These are phyloP conservation scores for Stenurella melanura DNA, from an alignment of 2,888 invertebrate genomes.

Conservation along the genomic window DNA sequence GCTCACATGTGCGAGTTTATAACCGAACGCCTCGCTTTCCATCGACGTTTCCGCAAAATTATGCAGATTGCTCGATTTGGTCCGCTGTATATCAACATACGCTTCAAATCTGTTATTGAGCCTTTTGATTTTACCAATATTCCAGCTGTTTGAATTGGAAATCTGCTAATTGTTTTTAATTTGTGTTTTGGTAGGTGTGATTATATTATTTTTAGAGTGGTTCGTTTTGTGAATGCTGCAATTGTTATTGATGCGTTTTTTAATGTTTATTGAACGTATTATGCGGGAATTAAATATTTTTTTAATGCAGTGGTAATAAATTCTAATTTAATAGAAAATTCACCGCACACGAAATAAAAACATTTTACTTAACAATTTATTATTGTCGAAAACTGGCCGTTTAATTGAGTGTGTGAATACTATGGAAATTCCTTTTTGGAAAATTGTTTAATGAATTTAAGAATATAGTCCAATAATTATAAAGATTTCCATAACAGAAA, in stretches of 20 bases:
- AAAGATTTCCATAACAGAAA: no score
- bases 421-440: no score
- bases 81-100: slow-evolving; percentile 63
- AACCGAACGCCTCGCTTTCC: slow-evolving; percentile 58
- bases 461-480: no score
- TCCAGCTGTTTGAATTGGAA: slow-evolving; percentile 57
- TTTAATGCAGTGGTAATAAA: no score
- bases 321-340: no score
- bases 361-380: no score
- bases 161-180: slow-evolving; percentile 55
- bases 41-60: slow-evolving; percentile 38
- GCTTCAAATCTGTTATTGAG: slow-evolving; percentile 69
- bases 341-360: no score
- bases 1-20: slow-evolving; percentile 66
- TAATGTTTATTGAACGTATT: no score
- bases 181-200: slow-evolving; percentile 46
- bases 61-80: slow-evolving; percentile 53
- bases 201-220: slow-evolving; percentile 33
- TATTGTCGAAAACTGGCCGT: no score
- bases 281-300: no score
- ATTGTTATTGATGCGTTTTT: neutral
- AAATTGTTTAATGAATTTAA: no score
- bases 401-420: no score
- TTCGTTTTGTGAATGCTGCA: neutral
- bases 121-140: slow-evolving; percentile 68